Evolutionary conservation across 2,888 invertebrate species (phyloP).

Genomic region (Villa cingulata): DNA sequence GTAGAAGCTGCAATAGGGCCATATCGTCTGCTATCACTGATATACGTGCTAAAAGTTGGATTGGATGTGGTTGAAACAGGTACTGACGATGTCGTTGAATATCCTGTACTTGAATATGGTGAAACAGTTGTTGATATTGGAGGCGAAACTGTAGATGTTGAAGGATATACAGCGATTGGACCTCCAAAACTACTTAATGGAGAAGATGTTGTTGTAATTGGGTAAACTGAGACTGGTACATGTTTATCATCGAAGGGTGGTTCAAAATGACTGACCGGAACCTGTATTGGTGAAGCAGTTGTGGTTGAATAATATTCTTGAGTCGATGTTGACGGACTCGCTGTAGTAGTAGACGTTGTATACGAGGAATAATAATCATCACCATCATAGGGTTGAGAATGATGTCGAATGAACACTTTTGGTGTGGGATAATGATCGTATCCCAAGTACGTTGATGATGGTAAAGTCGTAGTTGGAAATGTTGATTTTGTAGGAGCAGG

Average conservation of each 20-base stretch:
- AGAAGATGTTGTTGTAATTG: conserved; percentile 7
- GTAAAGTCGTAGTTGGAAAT: conserved; percentile 19
- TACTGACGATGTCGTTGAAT: conserved; percentile 25
- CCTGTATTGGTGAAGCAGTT: conserved; percentile 19
- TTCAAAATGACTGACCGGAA: conserved; percentile 12
- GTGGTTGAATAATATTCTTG: conserved; percentile 14
- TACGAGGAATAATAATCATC: conserved; percentile 13
- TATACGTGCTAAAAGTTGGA: conserved; percentile 26
- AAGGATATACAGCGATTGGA: conserved; percentile 13
- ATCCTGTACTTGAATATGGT: conserved; percentile 11
- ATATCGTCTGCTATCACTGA: conserved; percentile 14
- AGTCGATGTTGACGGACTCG: conserved; percentile 7
- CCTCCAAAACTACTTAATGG: conserved; percentile 1
- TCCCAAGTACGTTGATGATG: conserved; percentile 29
- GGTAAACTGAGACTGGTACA: conserved; percentile 16
- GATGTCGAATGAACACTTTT: conserved; percentile 24
- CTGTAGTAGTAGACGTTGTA: conserved; percentile 14
- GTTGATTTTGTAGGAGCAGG: conserved; percentile 17
- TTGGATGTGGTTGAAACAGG: conserved; percentile 22
- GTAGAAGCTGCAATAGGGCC: conserved; percentile 17
- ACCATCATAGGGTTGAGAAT: conserved; percentile 24
- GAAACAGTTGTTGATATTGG: conserved; percentile 8
- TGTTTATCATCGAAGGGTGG: conserved; percentile 17
- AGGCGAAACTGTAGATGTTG: conserved; percentile 8
- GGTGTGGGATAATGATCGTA: conserved; percentile 29